Evolutionary conservation across 1,140 invertebrate genomes (phyloP).

Genomic region (Stegodyphus mimosarum): DNA sequence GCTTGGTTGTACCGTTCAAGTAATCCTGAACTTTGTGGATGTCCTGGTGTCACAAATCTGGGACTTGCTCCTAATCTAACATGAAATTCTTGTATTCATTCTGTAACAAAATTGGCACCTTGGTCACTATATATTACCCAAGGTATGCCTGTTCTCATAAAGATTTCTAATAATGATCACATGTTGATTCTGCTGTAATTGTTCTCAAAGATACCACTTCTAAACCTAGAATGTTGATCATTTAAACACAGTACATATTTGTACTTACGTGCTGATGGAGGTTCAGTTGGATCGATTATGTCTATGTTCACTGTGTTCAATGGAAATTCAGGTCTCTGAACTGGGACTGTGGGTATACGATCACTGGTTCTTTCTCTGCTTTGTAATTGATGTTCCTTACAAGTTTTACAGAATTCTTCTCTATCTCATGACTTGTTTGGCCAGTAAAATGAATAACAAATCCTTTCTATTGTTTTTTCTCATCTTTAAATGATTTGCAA

Average conservation of each 20-base stretch:
- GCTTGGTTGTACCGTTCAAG: conserved; percentile 12
- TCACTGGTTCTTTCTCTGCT: background rate
- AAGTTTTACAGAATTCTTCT: background rate
- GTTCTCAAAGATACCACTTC: background rate
- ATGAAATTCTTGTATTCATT: conserved; percentile 2
- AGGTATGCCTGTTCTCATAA: background rate
- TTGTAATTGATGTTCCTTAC: background rate
- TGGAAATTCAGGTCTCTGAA: background rate
- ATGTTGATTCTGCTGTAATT: background rate
- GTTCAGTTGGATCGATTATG: background rate
- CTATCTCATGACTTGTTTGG: background rate
- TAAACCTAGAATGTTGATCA: conserved; percentile 1
- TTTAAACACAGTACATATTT: background rate
- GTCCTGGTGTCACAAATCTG: background rate
- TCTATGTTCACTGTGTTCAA: background rate
- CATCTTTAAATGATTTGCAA: background rate
- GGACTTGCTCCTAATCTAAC: background rate
- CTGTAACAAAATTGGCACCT: background rate
- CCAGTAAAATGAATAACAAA: background rate
- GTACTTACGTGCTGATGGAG: background rate
- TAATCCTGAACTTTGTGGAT: background rate
- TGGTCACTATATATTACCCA: background rate
- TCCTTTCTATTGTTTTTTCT: background rate
- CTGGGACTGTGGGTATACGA: background rate
- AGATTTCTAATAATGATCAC: conserved; percentile 4